These are phyloP conservation scores for Napeogenes sylphis DNA, from an alignment of 2,888 invertebrate genomes.

Conservation along the genomic window DNA sequence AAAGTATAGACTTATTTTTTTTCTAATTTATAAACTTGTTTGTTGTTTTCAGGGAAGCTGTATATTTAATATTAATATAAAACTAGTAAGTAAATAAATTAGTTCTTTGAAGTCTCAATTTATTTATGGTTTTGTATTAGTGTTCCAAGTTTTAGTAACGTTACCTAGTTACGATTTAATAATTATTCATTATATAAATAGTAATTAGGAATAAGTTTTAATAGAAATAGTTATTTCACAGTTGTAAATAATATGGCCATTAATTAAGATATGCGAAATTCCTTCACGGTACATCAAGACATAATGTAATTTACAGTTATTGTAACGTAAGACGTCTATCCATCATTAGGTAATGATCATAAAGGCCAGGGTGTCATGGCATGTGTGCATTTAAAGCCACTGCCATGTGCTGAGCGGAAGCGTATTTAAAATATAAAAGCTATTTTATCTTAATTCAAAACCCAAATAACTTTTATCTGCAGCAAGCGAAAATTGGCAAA, in stretches of 20 bases:
- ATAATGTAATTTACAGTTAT: constrained; percentile 24
- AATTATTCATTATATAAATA: background rate
- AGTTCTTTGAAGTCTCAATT: too few species aligned
- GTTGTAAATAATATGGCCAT: constrained; percentile 4
- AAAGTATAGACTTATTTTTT: background rate
- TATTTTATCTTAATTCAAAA: background rate
- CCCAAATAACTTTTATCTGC: background rate
- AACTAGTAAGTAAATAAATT: too few species aligned
- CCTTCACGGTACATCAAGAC: constrained; percentile 3
- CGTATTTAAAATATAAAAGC: background rate
- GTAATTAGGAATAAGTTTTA: background rate
- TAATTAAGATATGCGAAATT: constrained; percentile 2
- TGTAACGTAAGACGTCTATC: constrained; percentile 25
- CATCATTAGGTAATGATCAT: constrained; percentile 28
- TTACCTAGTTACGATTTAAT: too few species aligned
- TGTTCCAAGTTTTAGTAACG: too few species aligned
- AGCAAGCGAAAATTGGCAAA: background rate
- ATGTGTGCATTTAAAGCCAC: constrained; percentile 10
- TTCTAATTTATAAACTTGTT: background rate
- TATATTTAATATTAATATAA: too few species aligned
- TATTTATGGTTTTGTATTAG: too few species aligned
- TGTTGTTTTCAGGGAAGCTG: too few species aligned
- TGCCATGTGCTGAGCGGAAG: constrained; percentile 5
- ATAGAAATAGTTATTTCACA: background rate
- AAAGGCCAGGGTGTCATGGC: constrained; percentile 24